Percentiles rank a stretch among this genome's conserved stretches.
These are phyloP conservation scores for Andrena fulva DNA, from an alignment of 2,888 invertebrate genomes.

Conservation along the genomic window DNA sequence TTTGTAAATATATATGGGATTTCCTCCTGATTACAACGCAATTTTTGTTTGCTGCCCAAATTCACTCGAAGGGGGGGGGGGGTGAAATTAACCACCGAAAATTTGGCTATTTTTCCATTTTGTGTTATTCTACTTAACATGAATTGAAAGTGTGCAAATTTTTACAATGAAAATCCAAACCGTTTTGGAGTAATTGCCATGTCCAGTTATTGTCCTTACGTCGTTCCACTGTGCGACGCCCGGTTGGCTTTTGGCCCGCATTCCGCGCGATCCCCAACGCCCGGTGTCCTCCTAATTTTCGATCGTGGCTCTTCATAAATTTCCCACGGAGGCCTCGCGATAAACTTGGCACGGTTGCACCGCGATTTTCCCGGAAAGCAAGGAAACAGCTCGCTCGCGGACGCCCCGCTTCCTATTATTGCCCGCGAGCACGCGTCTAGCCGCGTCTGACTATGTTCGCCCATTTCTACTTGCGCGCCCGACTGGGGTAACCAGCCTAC, in stretches of 20 bases:
- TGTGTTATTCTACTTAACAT: too few species aligned
- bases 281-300: slow-evolving; percentile 61
- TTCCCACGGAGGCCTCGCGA: slow-evolving; percentile 38
- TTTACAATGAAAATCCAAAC: too few species aligned
- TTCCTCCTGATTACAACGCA: too few species aligned
- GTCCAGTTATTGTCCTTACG: too few species aligned
- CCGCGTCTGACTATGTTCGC: slow-evolving; percentile 36
- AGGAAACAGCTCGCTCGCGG: slow-evolving; percentile 42
- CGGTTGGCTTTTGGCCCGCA: slow-evolving; percentile 63
- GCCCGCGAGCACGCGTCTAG: not conserved
- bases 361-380: slow-evolving; percentile 63
- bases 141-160: too few species aligned
- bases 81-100: too few species aligned
- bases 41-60: too few species aligned
- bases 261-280: slow-evolving; percentile 47
- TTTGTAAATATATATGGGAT: too few species aligned
- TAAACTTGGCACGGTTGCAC: slow-evolving; percentile 51
- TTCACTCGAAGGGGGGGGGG: too few species aligned
- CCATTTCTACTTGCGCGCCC: slow-evolving; percentile 40
- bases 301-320: slow-evolving; percentile 61
- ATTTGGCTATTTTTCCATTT: too few species aligned
- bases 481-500: not conserved
- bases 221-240: too few species aligned
- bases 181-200: too few species aligned
- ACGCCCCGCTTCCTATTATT: slow-evolving; percentile 25